phyloP scores from a whole-genome alignment of 2,797 vertebrate species.

The Fratercula arctica region DNA sequence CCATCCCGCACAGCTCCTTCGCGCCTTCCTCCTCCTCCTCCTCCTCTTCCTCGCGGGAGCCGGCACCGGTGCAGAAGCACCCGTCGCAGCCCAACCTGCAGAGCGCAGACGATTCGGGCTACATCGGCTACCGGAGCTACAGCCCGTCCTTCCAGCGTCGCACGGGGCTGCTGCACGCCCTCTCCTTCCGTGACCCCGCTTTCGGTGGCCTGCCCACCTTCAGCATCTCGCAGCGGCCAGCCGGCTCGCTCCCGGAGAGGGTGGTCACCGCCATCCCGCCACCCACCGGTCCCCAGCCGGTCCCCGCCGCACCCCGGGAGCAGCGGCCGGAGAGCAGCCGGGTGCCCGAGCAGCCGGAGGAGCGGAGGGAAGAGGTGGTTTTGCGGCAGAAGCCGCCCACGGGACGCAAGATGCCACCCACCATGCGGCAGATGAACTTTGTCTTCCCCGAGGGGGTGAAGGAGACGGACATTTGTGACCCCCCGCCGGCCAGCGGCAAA shows the following conservation, averaged over 20 bases:
- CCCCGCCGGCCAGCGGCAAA: constrained; percentile 66
- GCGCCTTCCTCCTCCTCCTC: constrained; percentile 58
- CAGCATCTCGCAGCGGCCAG: constrained; percentile 45
- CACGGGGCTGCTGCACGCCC: constrained; percentile 91
- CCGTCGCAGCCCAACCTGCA: constrained; percentile 73
- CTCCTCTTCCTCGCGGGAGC: constrained; percentile 66
- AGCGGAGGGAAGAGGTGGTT: constrained; percentile 85
- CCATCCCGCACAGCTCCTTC: constrained; percentile 15
- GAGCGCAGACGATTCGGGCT: constrained; percentile 85
- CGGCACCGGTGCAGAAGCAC: constrained; percentile 55
- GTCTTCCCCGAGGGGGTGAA: constrained; percentile 83
- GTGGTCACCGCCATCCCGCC: accelerated
- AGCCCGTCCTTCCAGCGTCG: constrained; percentile 96
- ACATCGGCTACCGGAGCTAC: constrained; percentile 95
- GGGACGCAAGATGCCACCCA: constrained; percentile 83
- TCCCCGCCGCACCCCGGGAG: constrained; percentile 51
- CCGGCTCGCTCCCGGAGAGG: neutral
- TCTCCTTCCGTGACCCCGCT: constrained; percentile 90
- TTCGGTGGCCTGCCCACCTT: constrained; percentile 86
- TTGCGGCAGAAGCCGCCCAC: constrained; percentile 93
- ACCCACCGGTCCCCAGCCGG: neutral
- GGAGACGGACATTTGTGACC: constrained; percentile 77
- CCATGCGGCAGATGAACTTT: constrained; percentile 85
- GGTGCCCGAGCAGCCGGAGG: constrained; percentile 15
- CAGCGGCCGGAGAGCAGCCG: constrained; percentile 77